Base-by-base conservation (phyloP, 2,113 vertebrate genomes). In the Psilopsiagon aymara region DNA sequence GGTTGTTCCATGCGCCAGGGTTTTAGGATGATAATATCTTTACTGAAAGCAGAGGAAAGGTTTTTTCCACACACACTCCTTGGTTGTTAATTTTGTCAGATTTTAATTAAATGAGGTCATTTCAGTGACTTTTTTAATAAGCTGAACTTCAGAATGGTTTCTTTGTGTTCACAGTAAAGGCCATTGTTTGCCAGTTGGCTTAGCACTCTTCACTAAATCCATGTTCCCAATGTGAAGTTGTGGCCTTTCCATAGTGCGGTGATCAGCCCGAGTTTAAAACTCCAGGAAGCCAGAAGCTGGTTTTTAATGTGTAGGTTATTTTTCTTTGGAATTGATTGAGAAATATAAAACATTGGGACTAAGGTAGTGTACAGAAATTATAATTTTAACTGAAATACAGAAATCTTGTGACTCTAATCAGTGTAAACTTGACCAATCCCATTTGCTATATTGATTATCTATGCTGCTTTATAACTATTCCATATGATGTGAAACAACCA, bases 71-170 rank as follows among this genome's bases (percentile, higher is more conserved):
- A 31, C 41, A 41, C 24, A 1, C 20, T 39, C 57, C 2, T 24
- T 64, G 55, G 59, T 43, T 64, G 52, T 57, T 88, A 15, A 57
- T 87, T 70, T 53, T 74, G 51, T 87, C 47, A 75, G 33, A 14
- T 75, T 89, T 86, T 86, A 88, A 86, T 91, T 77, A 94, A 86
- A 77, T 69, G 55, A 91, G 55, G 87, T 71, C 51, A 55, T 97
- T 74, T 86, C 90, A 63, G 2, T 82, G 74, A 71, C 69, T 89
- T 84, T 73, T 86, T 86, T 86, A 92, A 86, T 78, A 71, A 84
- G 73, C 63, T 86, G 64, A 17, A 79, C 35, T 85, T 86, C 35
- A 94, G 88, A 95, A 94, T 88, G 69, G 69, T 59, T 83, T 91
- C 93, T 94, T 89, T 94, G 92, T 92, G 9, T 59, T 89, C 55